Conservation (phyloP, 2,888 invertebrate genomes). For the Rhimphoctona megacephalus region DNA sequence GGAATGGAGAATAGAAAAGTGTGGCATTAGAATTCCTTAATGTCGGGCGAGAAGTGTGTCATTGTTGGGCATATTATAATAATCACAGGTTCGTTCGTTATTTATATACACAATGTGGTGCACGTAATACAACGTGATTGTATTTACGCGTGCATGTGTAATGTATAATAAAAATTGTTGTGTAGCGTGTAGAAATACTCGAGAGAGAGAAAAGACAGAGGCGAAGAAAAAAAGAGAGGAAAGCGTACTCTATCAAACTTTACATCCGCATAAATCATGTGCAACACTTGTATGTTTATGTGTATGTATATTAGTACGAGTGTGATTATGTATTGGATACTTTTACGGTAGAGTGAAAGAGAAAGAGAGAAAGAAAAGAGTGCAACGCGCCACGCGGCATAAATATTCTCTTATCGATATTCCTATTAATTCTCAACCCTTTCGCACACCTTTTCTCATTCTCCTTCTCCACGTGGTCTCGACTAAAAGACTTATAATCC, state of each 20-base stretch:
- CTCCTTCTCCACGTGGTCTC: conserved; percentile 14
- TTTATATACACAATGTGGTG: conserved; percentile 43
- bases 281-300: neutral
- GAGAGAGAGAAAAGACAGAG: neutral
- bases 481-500: conserved; percentile 55
- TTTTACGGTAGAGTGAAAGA: conserved; percentile 3
- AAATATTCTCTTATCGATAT: conserved; percentile 69
- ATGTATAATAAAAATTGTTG: conserved; percentile 46
- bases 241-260: conserved; percentile 55
- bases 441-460: conserved; percentile 24
- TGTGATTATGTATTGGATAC: conserved; percentile 8
- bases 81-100: conserved; percentile 44
- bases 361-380: conserved; percentile 44
- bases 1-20: conserved; percentile 51
- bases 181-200: conserved; percentile 38
- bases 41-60: conserved; percentile 66
- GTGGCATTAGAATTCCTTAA: conserved; percentile 68
- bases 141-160: conserved; percentile 22
- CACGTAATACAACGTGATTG: conserved; percentile 10
- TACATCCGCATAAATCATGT: conserved; percentile 62
- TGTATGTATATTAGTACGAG: neutral
- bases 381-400: conserved; percentile 56
- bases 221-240: neutral
- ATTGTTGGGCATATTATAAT: conserved; percentile 64
- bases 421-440: conserved; percentile 62